Percentiles rank a stretch among this genome's conserved stretches.
Conservation (phyloP, 2,797 vertebrate genomes). For the Gambusia yucatana region DNA sequence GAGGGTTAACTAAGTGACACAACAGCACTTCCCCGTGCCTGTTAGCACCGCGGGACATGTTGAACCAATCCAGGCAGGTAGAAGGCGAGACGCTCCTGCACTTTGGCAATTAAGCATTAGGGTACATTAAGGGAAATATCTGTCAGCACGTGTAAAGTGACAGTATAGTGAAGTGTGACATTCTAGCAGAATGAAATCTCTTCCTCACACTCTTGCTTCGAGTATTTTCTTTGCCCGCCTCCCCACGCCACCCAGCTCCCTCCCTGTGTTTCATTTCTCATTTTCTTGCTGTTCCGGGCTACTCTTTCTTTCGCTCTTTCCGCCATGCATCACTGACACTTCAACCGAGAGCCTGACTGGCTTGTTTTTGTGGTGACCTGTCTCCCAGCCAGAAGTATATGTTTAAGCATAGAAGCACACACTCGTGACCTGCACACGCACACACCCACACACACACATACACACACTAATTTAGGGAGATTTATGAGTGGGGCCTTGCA, state of each 20-base stretch:
- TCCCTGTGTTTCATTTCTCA: conserved; percentile 60
- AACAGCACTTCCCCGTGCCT: conserved; percentile 85
- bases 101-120: conserved; percentile 63
- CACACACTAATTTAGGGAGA: conserved; percentile 92
- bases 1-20: conserved; percentile 90
- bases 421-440: conserved; percentile 4
- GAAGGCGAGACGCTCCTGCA: conserved; percentile 53
- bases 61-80: conserved; percentile 75
- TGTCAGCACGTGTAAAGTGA: conserved; percentile 59
- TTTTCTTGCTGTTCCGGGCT: conserved; percentile 56
- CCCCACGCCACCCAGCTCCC: too few relatives aligned
- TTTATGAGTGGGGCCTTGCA: conserved; percentile 91
- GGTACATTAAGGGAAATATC: conserved; percentile 70
- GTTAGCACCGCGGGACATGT: conserved; percentile 81
- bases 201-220: conserved; percentile 47
- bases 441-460: conserved; percentile 43
- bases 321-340: conserved; percentile 87
- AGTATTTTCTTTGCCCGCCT: conserved; percentile 63
- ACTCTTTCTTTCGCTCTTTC: conserved; percentile 67
- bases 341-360: conserved; percentile 90
- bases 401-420: conserved; percentile 61
- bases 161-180: conserved; percentile 34
- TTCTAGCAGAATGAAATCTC: conserved; percentile 40
- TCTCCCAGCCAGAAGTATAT: conserved; percentile 86
- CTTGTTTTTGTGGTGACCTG: conserved; percentile 90